These are phyloP conservation scores for Campoplex capitator DNA, from an alignment of 2,888 invertebrate genomes.

Conservation along the genomic window DNA sequence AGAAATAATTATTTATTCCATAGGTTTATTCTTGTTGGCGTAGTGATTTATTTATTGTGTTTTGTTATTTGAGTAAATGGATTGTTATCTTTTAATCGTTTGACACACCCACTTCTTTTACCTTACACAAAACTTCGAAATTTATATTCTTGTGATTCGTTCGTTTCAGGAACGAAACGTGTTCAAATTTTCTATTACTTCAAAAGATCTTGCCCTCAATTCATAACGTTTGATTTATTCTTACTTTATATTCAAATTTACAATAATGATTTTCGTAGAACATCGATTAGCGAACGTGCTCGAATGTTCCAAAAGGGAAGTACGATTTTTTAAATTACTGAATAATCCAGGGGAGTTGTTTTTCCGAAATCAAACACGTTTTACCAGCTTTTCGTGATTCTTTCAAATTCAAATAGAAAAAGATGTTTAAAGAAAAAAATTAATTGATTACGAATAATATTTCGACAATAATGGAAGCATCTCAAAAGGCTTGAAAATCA, in stretches of 20 bases:
- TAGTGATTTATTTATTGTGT: constrained; percentile 55
- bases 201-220: background rate
- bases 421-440: background rate
- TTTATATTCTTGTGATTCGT: background rate
- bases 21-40: constrained; percentile 52
- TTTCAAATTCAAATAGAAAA: background rate
- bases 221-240: background rate
- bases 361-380: background rate
- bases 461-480: background rate
- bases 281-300: background rate
- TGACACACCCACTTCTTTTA: constrained; percentile 63
- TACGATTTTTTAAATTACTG: background rate
- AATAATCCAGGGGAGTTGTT: background rate
- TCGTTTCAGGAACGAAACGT: background rate
- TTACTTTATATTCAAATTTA: background rate
- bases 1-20: constrained; percentile 56
- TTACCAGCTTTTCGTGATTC: background rate
- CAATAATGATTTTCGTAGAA: background rate
- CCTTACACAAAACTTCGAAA: constrained; percentile 36
- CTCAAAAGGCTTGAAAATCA: background rate
- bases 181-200: background rate
- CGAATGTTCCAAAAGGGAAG: background rate
- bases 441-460: too few species aligned
- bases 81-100: constrained; percentile 43
- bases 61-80: constrained; percentile 57